Evolutionary conservation across 2,113 vertebrate genomes (phyloP), one percentile per base, ranked within the genome.

Genomic region (Corythornis madagascariensis): DNA sequence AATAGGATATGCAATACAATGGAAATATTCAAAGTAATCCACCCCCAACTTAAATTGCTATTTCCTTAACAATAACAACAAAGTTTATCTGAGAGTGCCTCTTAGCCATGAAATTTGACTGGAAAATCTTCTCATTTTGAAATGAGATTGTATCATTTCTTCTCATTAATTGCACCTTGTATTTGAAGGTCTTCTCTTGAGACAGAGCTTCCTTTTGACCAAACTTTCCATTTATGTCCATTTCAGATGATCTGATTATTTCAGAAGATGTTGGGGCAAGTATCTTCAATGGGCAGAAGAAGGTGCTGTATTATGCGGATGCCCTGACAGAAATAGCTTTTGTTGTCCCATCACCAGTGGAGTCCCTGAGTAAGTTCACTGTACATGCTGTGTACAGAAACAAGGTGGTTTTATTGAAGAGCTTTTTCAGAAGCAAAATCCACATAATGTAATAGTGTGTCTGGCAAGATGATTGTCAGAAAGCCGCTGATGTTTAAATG

Each of bases 241-340:
- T 95, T 89, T 52, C 90, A 99, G 99, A 99, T 93, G 99, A 99
- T 84, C 64, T 97, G 2, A 56, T 96, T 35, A 96, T 97, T 83
- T 97, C 98, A 15, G 98, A 99, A 92, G 99, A 99, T 81, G 94
- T 97, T 6, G 99, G 99, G 65, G 99, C 99, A n/a, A 98, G 98
- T 35, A 97, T 98, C 96, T 99, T 99, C 97, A 99, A 98, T 2
- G 99, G 99, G 48, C 99, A 99, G 97, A 99, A 98, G 98, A 99
- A 98, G 76, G 99, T 98, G 93, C 97, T 99, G 64, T 99, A 99
- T 95, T 99, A 99, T 7, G 99, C 99, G 0, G 99, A 99, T 93
- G 99, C 99, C 77, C 97, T 99, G 93, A 99, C 99, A 7, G 99
- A 99, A 96, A 99, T 99, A 11, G 99, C 99, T 89, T 99, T 99